Evolutionary conservation across 2,888 invertebrate species (phyloP), one percentile per base, ranked within the genome.

Genomic region (Mythimna pallens): DNA sequence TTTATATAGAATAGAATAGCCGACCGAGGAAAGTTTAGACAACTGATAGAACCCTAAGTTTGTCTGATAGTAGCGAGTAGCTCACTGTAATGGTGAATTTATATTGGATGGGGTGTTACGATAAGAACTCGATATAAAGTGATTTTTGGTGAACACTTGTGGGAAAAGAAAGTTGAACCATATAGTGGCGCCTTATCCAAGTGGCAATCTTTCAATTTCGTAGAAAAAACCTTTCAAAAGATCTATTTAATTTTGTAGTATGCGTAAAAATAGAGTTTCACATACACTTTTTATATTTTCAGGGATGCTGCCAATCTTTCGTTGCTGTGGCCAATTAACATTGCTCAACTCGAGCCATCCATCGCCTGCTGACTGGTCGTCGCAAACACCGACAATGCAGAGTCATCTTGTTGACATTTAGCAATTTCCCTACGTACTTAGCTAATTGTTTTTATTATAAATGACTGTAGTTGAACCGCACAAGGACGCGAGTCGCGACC

Each of bases 31-130:
- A 89, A 89, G 84, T 88, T 86, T 86, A 83, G 87, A 85, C 86
- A 88, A 86, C 87, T 87, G 86, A 89, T 89, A 86, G 82, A 88
- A 77, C 67, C 58, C 72, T 85, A 90, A 87, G 86, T 89, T 88
- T 79, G 73, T 73, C 82, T 79, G 85, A 83, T 84, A 85, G 83
- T 77, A 66, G 64, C 70, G 68, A 71, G 80, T 83, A 79, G 80
- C 68, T 78, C 77, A 76, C 72, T 55, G 78, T 80, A 85, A 87
- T 80, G 68, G 79, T 77, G 76, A 83, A 78, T 83, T 85, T 86
- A 84, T 76, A 82, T 79, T 72, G 64, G 76, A 77, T 75, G 63
- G 70, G 70, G 72, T 76, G 59, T 79, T 63, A 70, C 76, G 85
- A 86, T 85, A 86, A 83, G 76, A 86, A 85, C 71, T 80, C 79